phyloP scores from a whole-genome alignment of 2,888 invertebrate genomes.

The Caenorhabditis wallacei region DNA sequence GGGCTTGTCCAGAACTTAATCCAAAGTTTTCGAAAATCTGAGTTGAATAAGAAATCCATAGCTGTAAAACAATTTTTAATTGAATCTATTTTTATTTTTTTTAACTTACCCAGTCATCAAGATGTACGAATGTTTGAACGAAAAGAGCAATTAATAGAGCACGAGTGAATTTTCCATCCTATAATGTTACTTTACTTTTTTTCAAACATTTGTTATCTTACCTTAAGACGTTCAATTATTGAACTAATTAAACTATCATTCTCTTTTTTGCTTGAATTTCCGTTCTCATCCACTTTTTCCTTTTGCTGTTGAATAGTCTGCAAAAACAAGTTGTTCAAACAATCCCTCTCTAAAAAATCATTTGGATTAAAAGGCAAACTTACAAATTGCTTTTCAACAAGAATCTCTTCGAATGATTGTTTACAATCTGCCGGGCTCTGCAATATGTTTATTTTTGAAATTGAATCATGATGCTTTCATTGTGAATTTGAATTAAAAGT shows the following conservation, averaged over 20 bases:
- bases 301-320: constrained; percentile 56
- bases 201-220: background rate
- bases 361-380: constrained; percentile 11
- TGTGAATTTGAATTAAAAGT: too few species aligned
- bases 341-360: background rate
- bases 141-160: constrained; percentile 76
- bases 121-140: constrained; percentile 79
- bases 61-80: constrained; percentile 73
- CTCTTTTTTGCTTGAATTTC: constrained; percentile 53
- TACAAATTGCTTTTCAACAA: constrained; percentile 60
- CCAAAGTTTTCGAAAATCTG: constrained; percentile 79
- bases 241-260: constrained; percentile 8
- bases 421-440: constrained; percentile 62
- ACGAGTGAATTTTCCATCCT: constrained; percentile 75
- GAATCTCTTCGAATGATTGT: constrained; percentile 66
- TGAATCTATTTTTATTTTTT: too few species aligned
- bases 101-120: constrained; percentile 80
- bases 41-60: constrained; percentile 81
- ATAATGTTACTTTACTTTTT: background rate
- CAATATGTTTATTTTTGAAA: constrained; percentile 30
- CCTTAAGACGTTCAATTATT: constrained; percentile 45
- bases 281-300: constrained; percentile 63
- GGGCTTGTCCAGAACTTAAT: constrained; percentile 70
- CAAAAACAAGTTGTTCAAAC: constrained; percentile 26
- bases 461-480: too few species aligned